phyloP scores from a whole-genome alignment of 64 coral and sea anemone genomes.

The Exaiptasia diaphana region DNA sequence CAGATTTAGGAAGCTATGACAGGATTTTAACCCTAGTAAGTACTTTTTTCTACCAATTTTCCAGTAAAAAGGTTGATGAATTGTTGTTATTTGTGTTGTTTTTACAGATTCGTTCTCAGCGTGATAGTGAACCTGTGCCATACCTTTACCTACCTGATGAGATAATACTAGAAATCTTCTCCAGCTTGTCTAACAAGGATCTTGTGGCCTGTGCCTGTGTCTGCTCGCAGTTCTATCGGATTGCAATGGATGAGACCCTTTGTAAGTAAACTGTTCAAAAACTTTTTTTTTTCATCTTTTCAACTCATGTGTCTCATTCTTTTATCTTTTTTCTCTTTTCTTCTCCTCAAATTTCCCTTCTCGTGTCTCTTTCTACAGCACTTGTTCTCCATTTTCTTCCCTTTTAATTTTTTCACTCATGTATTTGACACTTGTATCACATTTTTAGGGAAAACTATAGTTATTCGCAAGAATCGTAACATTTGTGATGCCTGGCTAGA shows the following conservation, averaged over 20 bases:
- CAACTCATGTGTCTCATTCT: not conserved
- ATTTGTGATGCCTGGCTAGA: slow-evolving; percentile 76
- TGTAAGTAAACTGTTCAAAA: slow-evolving; percentile 56
- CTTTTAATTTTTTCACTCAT: not conserved
- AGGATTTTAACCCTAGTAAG: slow-evolving; percentile 83
- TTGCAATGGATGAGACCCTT: slow-evolving; percentile 88
- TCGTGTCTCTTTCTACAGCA: not conserved
- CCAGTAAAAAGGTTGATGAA: no score
- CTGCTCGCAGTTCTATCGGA: slow-evolving; percentile 82
- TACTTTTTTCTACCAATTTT: not conserved
- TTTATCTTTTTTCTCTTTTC: not conserved
- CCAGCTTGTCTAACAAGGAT: slow-evolving; percentile 69
- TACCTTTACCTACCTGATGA: slow-evolving; percentile 91
- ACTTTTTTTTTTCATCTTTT: not conserved
- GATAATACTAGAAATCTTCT: slow-evolving; percentile 76
- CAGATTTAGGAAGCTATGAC: slow-evolving; percentile 75
- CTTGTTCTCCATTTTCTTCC: not conserved
- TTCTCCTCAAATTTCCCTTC: not conserved
- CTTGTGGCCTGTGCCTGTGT: slow-evolving; percentile 75
- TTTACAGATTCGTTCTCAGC: slow-evolving; percentile 77
- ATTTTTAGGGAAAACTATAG: slow-evolving; percentile 75
- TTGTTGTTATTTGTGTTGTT: not conserved
- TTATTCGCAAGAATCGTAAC: slow-evolving; percentile 66
- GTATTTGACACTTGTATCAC: not conserved
- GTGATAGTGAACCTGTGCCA: slow-evolving; percentile 64